These are phyloP conservation scores for Malthinus seriepunctatus DNA, from an alignment of 2,888 invertebrate genomes.

Conservation along the genomic window DNA sequence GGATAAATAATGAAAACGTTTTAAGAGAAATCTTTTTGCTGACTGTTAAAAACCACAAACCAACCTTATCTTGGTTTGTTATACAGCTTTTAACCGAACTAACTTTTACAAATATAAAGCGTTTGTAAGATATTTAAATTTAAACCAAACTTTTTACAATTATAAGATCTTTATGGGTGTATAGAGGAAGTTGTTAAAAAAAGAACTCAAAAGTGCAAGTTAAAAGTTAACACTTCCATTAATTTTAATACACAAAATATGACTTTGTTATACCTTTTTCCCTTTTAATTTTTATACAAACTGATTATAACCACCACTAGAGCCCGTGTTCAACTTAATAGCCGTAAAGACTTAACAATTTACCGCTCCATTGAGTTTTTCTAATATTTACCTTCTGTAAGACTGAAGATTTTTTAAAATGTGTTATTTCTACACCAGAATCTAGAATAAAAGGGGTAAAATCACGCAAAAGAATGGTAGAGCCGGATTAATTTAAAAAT, in stretches of 20 bases:
- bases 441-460: no score
- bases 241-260: constrained; percentile 1
- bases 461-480: no score
- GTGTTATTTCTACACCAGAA: no score
- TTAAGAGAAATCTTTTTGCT: constrained; percentile 8
- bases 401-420: no score
- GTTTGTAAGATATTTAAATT: constrained; percentile 6
- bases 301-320: constrained; percentile 1
- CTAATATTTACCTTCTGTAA: no score
- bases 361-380: no score
- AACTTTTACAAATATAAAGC: constrained; percentile 8
- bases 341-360: no score
- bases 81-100: constrained; percentile 12
- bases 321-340: no score
- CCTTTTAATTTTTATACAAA: neutral
- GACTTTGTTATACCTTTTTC: constrained; percentile 1
- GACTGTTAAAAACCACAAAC: constrained; percentile 11
- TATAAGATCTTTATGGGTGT: constrained; percentile 7
- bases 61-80: constrained; percentile 12
- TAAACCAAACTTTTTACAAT: constrained; percentile 5
- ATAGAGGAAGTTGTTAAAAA: constrained; percentile 7
- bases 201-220: constrained; percentile 1
- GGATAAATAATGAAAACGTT: constrained; percentile 10
- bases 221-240: constrained; percentile 7
- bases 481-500: no score